Base-by-base conservation (phyloP, 2,113 vertebrate genomes). In the Dascyllus trimaculatus region DNA sequence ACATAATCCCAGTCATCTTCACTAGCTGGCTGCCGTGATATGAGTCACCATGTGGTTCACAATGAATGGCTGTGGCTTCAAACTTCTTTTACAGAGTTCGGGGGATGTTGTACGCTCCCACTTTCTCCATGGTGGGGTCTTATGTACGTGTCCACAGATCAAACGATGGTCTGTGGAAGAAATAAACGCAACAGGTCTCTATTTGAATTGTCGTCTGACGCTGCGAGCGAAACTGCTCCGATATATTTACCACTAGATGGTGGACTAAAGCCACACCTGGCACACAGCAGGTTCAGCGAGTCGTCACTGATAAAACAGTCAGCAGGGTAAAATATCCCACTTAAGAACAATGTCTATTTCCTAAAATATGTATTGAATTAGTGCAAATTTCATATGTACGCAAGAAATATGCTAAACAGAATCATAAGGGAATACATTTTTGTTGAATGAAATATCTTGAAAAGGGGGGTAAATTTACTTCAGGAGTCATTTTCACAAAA, bases 221-320 rank as follows among this genome's bases (percentile, higher is more conserved):
- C 45, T 21, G 71, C 17, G 75, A 18, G 45, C n/a, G 10, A 8
- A 5, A 46, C 5, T 26, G 58, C 19, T 61, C 49, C 4, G 35
- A 18, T 4, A 24, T 4, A 25, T 63, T 52, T 45, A 53, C 91
- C 90, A 84, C 92, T 89, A 91, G 91, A 86, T 93, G 92, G 90
- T 85, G 83, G 80, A 72, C 83, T 89, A 63, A 54, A 82, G 82
- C 75, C 43, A 25, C 85, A 87, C 70, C 54, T 80, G 71, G 59
- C 11, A 21, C n/a, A 18, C 66, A 11, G 59, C 26, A 40, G 35
- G 19, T 19, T 35, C 25, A 59, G 48, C 2, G 3, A 5, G 17
- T 46, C 3, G 4, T 17, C 13, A 46, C 29, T 29, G 29, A 29
- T 4, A 29, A 29, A 29, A 29, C 29, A 5, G 29, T 29, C 29